Conservation (phyloP, 2,797 vertebrate species). For the Pseudochirops corinnae region DNA sequence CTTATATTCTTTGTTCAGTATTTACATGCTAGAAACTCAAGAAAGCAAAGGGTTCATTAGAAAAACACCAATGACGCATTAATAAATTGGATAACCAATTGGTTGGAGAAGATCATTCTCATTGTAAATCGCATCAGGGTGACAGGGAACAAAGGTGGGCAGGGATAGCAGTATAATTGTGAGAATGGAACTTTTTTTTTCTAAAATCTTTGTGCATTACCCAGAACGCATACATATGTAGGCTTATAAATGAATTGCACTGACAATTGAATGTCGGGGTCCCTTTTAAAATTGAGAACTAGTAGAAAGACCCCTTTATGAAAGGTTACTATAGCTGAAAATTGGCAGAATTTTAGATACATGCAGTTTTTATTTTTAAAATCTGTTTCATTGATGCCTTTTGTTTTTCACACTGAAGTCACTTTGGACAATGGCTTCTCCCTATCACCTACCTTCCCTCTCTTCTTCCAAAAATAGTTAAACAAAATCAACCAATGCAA, state of each 20-base stretch:
- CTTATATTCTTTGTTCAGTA: slow-evolving; percentile 33
- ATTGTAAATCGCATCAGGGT: slow-evolving; percentile 31
- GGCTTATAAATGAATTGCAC: slow-evolving; percentile 44
- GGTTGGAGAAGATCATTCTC: slow-evolving; percentile 68
- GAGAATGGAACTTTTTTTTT: slow-evolving; percentile 50
- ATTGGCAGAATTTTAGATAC: slow-evolving; percentile 44
- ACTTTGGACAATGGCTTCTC: not conserved
- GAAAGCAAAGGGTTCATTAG: slow-evolving; percentile 62
- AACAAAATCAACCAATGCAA: not conserved
- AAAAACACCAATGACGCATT: slow-evolving; percentile 58
- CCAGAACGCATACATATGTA: slow-evolving; percentile 28
- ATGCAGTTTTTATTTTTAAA: slow-evolving; percentile 49
- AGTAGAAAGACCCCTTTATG: slow-evolving; percentile 63
- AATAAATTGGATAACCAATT: slow-evolving; percentile 65
- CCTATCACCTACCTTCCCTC: not conserved
- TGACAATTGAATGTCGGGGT: slow-evolving; percentile 61
- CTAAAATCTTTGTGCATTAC: slow-evolving; percentile 59
- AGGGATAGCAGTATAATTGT: slow-evolving; percentile 25
- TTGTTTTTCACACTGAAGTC: not conserved
- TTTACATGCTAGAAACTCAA: slow-evolving; percentile 58
- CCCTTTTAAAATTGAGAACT: slow-evolving; percentile 61
- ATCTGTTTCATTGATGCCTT: not conserved
- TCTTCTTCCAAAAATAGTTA: not conserved
- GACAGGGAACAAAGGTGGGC: not conserved
- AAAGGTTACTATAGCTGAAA: slow-evolving; percentile 47